Conservation (phyloP, 2,888 invertebrate species). For the Helicoverpa assulta region DNA sequence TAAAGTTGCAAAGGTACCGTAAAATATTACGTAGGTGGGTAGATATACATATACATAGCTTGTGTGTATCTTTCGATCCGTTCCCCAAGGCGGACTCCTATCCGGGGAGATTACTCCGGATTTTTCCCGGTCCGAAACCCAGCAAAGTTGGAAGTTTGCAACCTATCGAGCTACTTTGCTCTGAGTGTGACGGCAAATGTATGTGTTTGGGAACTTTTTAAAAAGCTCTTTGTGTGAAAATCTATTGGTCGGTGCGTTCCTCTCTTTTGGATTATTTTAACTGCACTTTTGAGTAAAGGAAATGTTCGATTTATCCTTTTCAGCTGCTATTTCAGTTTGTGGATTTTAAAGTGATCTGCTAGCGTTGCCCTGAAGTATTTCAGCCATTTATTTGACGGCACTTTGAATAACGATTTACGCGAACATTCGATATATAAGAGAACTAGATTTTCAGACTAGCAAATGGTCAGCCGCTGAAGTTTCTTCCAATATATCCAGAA, state of each 20-base stretch:
- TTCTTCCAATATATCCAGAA: slow-evolving; percentile 2
- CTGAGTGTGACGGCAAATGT: slow-evolving; percentile 61
- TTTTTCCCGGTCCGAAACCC: slow-evolving; percentile 67
- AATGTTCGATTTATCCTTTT: slow-evolving; percentile 25
- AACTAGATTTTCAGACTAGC: not conserved
- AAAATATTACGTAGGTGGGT: slow-evolving; percentile 45
- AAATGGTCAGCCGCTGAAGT: not conserved
- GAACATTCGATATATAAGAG: not conserved
- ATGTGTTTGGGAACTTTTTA: slow-evolving; percentile 65
- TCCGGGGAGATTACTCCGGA: slow-evolving; percentile 67
- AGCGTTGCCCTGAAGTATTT: slow-evolving; percentile 9
- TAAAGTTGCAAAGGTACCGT: slow-evolving; percentile 37
- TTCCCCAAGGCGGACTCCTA: slow-evolving; percentile 64
- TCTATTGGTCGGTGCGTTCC: slow-evolving; percentile 54
- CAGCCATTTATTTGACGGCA: not conserved
- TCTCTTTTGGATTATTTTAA: slow-evolving; percentile 57
- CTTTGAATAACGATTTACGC: not conserved
- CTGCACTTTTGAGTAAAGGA: slow-evolving; percentile 45
- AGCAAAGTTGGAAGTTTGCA: slow-evolving; percentile 67
- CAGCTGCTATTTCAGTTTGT: slow-evolving; percentile 23
- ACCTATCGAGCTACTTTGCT: slow-evolving; percentile 67
- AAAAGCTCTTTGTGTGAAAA: slow-evolving; percentile 62
- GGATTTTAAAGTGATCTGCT: slow-evolving; percentile 19
- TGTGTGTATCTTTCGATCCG: slow-evolving; percentile 39
- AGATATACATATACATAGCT: slow-evolving; percentile 34